phyloP scores from a whole-genome alignment of 2,113 vertebrate genomes.

The Rattus rattus region DNA sequence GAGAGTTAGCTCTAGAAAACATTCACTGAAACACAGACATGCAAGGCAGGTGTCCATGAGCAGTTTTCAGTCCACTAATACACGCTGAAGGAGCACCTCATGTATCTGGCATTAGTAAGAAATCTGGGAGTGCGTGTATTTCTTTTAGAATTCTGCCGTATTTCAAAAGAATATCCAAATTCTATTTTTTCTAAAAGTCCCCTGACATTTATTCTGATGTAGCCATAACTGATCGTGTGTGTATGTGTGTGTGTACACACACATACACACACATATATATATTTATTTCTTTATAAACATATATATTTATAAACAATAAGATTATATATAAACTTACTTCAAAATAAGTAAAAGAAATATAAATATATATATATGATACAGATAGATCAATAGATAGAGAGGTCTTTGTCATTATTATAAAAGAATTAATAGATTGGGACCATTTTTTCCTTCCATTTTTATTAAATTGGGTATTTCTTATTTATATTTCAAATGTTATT shows the following conservation, averaged over 20 bases:
- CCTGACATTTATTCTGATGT: not conserved
- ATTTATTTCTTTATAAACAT: not conserved
- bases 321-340: not conserved
- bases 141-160: not conserved
- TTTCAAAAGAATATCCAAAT: conserved; percentile 45
- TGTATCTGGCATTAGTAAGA: not conserved
- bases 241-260: not conserved
- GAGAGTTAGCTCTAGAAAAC: conserved; percentile 2
- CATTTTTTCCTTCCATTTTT: not conserved
- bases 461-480: too few relatives aligned
- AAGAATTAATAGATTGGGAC: not conserved
- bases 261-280: not conserved
- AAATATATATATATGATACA: not conserved
- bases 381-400: not conserved
- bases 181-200: conserved; percentile 39
- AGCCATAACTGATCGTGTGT: not conserved
- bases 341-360: not conserved
- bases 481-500: too few relatives aligned
- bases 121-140: not conserved
- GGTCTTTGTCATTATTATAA: not conserved
- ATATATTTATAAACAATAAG: not conserved
- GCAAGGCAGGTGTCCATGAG: not conserved
- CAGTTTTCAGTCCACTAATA: conserved; percentile 37
- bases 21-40: conserved; percentile 25
- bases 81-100: not conserved